phyloP scores from a whole-genome alignment of 2,888 invertebrate genomes.

The Morpho helenor region DNA sequence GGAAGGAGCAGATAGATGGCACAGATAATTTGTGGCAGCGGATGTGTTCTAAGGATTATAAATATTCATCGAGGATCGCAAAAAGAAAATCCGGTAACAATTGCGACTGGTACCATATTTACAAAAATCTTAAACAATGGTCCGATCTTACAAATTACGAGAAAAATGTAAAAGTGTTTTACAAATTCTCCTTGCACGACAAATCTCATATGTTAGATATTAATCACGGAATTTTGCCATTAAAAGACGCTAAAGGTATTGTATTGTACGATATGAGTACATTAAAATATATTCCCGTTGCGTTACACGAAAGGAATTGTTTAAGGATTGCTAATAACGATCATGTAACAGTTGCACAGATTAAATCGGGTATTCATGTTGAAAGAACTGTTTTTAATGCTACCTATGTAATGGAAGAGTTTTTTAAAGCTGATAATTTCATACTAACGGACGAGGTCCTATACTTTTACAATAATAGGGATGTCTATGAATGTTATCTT shows the following conservation, averaged over 20 bases:
- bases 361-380: constrained; percentile 47
- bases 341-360: constrained; percentile 42
- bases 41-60: constrained; percentile 47
- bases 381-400: constrained; percentile 46
- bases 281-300: constrained; percentile 54
- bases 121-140: constrained; percentile 57
- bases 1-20: constrained; percentile 50
- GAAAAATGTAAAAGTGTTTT: constrained; percentile 46
- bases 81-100: constrained; percentile 50
- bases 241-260: constrained; percentile 52
- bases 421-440: constrained; percentile 55
- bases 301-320: constrained; percentile 49
- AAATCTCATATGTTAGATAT: constrained; percentile 48
- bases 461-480: constrained; percentile 49
- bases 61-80: constrained; percentile 50
- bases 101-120: constrained; percentile 55
- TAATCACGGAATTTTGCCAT: constrained; percentile 49
- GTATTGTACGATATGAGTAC: constrained; percentile 51
- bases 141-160: constrained; percentile 37
- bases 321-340: constrained; percentile 54
- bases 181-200: constrained; percentile 51
- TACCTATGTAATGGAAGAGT: constrained; percentile 41
- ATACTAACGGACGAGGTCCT: constrained; percentile 41
- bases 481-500: constrained; percentile 51
- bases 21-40: constrained; percentile 52